Base-by-base conservation (phyloP, 2,888 invertebrate genomes). In the Podabrus alpinus region DNA sequence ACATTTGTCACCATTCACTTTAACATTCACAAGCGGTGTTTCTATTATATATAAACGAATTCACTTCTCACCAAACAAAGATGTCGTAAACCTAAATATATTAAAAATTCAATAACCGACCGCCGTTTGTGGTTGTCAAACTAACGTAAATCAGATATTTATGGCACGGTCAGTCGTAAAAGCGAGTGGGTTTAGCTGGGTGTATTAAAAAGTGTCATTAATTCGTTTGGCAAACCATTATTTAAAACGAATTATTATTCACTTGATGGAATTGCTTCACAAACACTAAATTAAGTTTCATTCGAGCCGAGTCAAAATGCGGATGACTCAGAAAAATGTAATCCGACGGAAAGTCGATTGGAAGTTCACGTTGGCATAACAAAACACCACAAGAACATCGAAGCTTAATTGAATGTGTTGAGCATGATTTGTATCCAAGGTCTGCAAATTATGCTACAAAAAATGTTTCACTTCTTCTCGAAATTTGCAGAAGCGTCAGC, bases 31-130 rank as follows among this genome's bases (percentile, higher is more conserved):
- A 17, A 21, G 17, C 62, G 62, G 62, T 64, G 62, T 64, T 64
- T n/a, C 5, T 62, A n/a, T n/a, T n/a, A n/a, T n/a, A n/a, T n/a
- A n/a, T n/a, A 66, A 59, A 67, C 25, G 60, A 60, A 60, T 64
- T 72, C 24, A 29, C 19, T 15, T 68, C n/a, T 61, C 15, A 24
- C 10, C 45, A 45, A 60, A 73, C 64, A 73, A 73, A 73, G 69
- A 25, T 64, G 64, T 68, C 72, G 72, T 69, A 68, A 16, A 64
- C 62, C 59, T 69, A 69, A 77, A 75, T 80, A 79, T 75, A 79
- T 78, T 60, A 25, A 74, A 25, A 16, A 72, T 59, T 68, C 67
- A 61, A 66, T 60, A 45, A 71, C 72, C 68, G 21, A 59, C 72
- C 71, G 24, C 17, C 25, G 64, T 69, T 69, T 70, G 68, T 70